These are phyloP conservation scores for Caracal caracal DNA, from an alignment of 2,113 vertebrate genomes.

Conservation along the genomic window DNA sequence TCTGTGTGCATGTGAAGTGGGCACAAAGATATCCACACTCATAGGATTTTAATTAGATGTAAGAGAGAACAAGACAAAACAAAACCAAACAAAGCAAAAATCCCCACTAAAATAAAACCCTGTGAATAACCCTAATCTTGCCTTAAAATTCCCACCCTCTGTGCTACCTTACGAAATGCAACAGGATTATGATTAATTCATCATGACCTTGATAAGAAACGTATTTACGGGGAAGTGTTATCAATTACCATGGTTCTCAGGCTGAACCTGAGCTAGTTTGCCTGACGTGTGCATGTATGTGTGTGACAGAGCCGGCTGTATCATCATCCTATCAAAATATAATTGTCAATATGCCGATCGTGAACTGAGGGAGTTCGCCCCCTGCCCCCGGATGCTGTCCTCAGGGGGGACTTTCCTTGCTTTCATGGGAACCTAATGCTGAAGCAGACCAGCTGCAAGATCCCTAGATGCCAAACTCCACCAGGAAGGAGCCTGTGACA, in stretches of 20 bases:
- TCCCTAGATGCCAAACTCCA: constrained; percentile 72
- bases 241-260: constrained; percentile 17
- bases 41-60: constrained; percentile 30
- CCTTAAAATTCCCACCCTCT: constrained; percentile 43
- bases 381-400: neutral
- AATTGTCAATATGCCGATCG: constrained; percentile 12
- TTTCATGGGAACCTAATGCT: constrained; percentile 45
- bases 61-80: constrained; percentile 46
- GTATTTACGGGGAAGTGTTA: constrained; percentile 26
- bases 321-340: neutral
- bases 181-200: constrained; percentile 56
- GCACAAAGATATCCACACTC: neutral
- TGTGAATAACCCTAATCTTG: neutral
- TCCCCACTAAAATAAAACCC: neutral
- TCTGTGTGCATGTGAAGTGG: neutral
- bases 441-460: constrained; percentile 58
- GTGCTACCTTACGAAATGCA: neutral
- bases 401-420: constrained; percentile 16
- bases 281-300: neutral
- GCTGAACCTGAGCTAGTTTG: constrained; percentile 32
- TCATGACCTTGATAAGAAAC: constrained; percentile 48
- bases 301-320: neutral
- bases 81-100: constrained; percentile 37
- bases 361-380: constrained; percentile 33
- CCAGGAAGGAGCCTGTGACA: constrained; percentile 76